Evolutionary conservation across 2,888 invertebrate species (phyloP).

Genomic region (Drosophila flavopinicola): DNA sequence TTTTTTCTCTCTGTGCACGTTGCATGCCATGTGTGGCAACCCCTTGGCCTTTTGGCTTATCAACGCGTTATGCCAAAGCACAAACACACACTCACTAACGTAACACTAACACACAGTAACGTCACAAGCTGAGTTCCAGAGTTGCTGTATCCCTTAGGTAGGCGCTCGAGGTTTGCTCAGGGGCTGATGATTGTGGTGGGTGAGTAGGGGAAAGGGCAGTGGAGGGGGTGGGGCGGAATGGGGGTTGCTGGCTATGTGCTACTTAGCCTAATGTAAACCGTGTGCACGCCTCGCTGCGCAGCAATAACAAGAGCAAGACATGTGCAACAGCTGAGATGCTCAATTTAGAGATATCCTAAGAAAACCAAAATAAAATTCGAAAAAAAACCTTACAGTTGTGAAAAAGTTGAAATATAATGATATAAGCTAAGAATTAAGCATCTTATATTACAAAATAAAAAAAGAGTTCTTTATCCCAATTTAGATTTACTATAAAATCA

Average conservation of each 20-base stretch:
- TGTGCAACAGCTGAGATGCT: background rate
- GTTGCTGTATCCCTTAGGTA: constrained; percentile 46
- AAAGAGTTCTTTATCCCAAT: too few species aligned
- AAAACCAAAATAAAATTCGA: background rate
- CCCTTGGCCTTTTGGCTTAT: constrained; percentile 72
- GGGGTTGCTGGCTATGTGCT: constrained; percentile 50
- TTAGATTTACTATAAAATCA: too few species aligned
- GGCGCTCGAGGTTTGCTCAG: constrained; percentile 34
- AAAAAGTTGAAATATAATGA: too few species aligned
- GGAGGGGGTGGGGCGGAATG: background rate
- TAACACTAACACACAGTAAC: constrained; percentile 16
- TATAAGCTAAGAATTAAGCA: too few species aligned
- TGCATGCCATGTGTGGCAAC: constrained; percentile 43
- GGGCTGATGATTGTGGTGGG: constrained; percentile 23
- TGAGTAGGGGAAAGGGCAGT: background rate
- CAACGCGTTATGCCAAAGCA: constrained; percentile 72
- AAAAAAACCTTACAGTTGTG: too few species aligned
- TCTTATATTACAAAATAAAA: too few species aligned
- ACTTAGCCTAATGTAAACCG: constrained; percentile 77
- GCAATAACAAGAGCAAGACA: constrained; percentile 43
- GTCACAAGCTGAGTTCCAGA: constrained; percentile 20
- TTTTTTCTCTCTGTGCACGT: too few species aligned
- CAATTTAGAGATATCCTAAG: constrained; percentile 7
- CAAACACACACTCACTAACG: constrained; percentile 25
- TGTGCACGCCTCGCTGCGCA: constrained; percentile 76